Evolutionary conservation across 2,113 vertebrate genomes (phyloP), one percentile per base, ranked within the genome.

Genomic region (Sylvietta virens): DNA sequence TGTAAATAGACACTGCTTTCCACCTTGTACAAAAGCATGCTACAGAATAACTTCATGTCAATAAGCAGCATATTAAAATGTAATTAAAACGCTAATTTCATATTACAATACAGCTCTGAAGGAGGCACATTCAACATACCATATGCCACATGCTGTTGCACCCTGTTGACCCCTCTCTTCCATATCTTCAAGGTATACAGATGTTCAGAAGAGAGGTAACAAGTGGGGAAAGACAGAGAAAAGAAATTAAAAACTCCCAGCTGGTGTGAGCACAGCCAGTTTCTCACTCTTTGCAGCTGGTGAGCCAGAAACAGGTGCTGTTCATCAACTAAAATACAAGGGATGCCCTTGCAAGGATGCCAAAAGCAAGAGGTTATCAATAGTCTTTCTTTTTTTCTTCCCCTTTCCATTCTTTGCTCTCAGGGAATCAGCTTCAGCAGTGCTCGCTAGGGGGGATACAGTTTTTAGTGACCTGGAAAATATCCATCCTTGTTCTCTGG

Each of bases 211-310:
- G 7, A 40, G 17, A 65, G 2, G 3, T 10, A 71, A 33, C 2
- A 65, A 40, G 4, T 0, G 0, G 1, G 1, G 5, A 70, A 15
- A 1, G 3, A n/a, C 3, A 1, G 4, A 91, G 51, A 51, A 12
- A 22, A 73, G 21, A 21, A 48, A 57, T 26, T n/a, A 62, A 92
- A 40, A 71, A 3, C 31, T 81, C 24, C 13, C n/a, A 66, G 65
- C 26, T 79, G 33, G 3, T 79, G 10, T 24, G 28, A 85, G 39
- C 27, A 28, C 12, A 31, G 39, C 30, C 23, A 42, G 15, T 44
- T 66, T 20, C 71, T 72, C 62, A 65, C 44, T 10, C 3, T 51
- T 65, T 94, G 73, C 45, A 78, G 45, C 64, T 74, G 60, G 8
- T 48, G 39, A 85, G 51, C 15, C 54, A 84, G 21, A 56, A 60